Evolutionary conservation across 1,140 invertebrate genomes (phyloP), one percentile per base, ranked within the genome.

Genomic region (Eupristina koningsbergeri): DNA sequence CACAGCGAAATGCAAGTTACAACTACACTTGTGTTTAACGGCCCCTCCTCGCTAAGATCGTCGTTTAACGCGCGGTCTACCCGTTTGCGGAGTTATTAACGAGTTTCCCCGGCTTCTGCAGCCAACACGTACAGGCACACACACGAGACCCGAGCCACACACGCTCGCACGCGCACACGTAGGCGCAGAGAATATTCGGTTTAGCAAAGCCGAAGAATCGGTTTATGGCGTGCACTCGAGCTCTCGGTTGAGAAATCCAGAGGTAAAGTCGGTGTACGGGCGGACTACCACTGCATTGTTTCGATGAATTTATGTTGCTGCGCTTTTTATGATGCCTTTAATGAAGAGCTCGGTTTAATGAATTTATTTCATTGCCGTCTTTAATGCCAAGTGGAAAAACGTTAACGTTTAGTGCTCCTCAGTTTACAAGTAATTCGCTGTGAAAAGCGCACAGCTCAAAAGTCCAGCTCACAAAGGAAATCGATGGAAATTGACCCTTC

Each of bases 1-100:
- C 63, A 80, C 80, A 64, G 36, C 39, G 67, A 71, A 71, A 71
- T 71, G 36, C 67, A 71, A 71, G 36, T 71, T 71, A 41, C 45
- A 36, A 39, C 74, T 53, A 50, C 50, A 39, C 45, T 50, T 77
- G 31, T 22, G 34, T 61, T 77, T 77, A 77, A 77, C 50, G 45
- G 19, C 73, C 73, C 41, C 73, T 22, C 31, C 39, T n/a, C 67
- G 19, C 29, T 53, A 34, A 77, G 74, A 19, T 71, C 31, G 47
- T 71, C 78, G 78, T 58, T 80, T 80, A 80, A 80, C 78, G 78
- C 47, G 19, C 19, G 19, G 45, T 34, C 64, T 31, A 71, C 61
- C 26, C 19, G 29, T 61, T 64, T 22, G 58, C n/a, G 15, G 61
- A 82, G 80, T 82, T 82, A 82, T 82, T 82, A 82, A 82, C 69